Evolutionary conservation across 30 jellyfish, hydroid and myxozoan genomes (phyloP), one percentile per base, ranked within the genome.

Genomic region (Aurelia aurita): DNA sequence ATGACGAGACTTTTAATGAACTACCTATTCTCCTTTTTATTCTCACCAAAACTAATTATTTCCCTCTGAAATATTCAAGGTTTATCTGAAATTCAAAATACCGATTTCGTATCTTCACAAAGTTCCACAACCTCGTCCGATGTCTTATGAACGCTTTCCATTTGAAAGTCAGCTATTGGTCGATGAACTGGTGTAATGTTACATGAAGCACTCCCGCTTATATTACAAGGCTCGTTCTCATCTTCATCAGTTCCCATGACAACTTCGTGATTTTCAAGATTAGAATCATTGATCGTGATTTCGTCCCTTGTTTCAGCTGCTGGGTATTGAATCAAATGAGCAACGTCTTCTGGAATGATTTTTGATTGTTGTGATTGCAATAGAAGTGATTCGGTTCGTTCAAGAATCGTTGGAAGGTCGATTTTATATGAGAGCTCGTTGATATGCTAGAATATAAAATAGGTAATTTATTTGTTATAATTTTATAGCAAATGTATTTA

Each of bases 331-430:
- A 60, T 72, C 32, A 84, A 57, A 27, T 58, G 79, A 16, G 69
- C 59, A 66, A 89, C 44, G 11, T 89, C 90, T 3, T 53, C 82
- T 3, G 97, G 97, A 13, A 89, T 74, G 66, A 81, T 65, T 15
- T 66, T 77, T n/a, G 90, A 39, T 3, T 79, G 86, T 58, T 82
- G 85, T 29, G 78, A 63, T 75, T 82, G 90, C 21, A 81, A 62
- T 7, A 69, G 54, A 14, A 89, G 39, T 18, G 97, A 89, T 80
- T 89, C 97, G 34, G 97, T 89, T 23, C 97, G 72, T 43, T 93
- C 89, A 28, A 89, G 69, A 19, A 82, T 63, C 64, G 23, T 70
- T 5, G 80, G 86, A 45, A 89, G 81, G 74, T 89, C 97, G 47
- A 89, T 74, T 39, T 82, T 62, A 20, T 74, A 43, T 5, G 86